Conservation (phyloP, 2,888 invertebrate genomes). For the Diogma glabrata region DNA sequence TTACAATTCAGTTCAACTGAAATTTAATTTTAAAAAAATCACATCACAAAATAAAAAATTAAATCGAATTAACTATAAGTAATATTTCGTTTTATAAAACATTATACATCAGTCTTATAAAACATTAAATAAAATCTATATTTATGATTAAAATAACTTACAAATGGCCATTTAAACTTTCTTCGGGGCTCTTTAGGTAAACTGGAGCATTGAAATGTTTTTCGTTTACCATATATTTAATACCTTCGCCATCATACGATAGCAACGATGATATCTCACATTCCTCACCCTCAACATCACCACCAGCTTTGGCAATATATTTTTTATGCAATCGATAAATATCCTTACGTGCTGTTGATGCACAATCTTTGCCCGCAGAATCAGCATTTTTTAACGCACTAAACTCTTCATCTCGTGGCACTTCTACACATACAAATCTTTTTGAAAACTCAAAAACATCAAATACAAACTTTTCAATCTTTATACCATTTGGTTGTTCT, state of each 20-base stretch:
- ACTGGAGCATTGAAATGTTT: conserved; percentile 57
- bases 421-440: conserved; percentile 87
- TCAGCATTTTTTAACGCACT: conserved; percentile 95
- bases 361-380: conserved; percentile 77
- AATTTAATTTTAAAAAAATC: too few species aligned
- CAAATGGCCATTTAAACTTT: conserved; percentile 31
- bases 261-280: conserved; percentile 87
- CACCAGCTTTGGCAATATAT: conserved; percentile 74
- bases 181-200: conserved; percentile 41
- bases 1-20: too few species aligned
- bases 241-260: conserved; percentile 83
- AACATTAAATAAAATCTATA: too few species aligned
- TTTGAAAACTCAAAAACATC: conserved; percentile 93
- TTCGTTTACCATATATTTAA: conserved; percentile 51
- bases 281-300: conserved; percentile 50
- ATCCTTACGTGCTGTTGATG: conserved; percentile 72
- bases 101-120: too few species aligned
- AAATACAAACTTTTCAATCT: conserved; percentile 98
- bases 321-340: conserved; percentile 64
- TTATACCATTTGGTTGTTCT: conserved; percentile 83
- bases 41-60: too few species aligned
- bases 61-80: too few species aligned
- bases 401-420: conserved; percentile 84
- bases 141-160: too few species aligned
- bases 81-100: too few species aligned